Evolutionary conservation across 2,797 vertebrate species (phyloP), one percentile per base, ranked within the genome.

Genomic region (Melanotaenia parkinsoni): DNA sequence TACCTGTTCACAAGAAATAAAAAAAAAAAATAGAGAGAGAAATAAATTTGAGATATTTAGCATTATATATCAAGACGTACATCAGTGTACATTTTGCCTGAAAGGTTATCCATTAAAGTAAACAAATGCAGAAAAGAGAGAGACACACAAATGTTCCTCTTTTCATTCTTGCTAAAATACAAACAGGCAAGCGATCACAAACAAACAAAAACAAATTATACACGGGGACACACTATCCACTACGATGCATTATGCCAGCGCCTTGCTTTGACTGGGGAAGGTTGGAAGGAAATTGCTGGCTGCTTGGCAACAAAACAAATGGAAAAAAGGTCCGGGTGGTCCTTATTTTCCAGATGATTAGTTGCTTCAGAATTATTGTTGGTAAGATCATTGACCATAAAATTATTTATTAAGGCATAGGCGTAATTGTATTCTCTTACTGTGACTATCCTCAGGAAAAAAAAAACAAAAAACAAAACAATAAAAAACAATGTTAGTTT

Each of bases 291-390:
- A 90, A 91, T 84, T 88, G 72, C 80, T 67, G 86, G 86, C 86
- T 91, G 86, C 91, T 91, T 91, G 88, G 91, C 88, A 94, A 93
- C 87, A 83, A 90, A 91, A 91, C 81, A 89, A 90, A 92, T 83
- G 74, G 81, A 28, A 81, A 91, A 86, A 86, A 60, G 77, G 83
- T 88, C 82, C 54, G 81, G 76, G 75, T 87, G 86, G 87, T 91
- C 92, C 85, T 91, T 92, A 91, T 91, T 92, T 92, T 92, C 86
- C 91, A 92, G 82, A 91, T 91, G 91, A 94, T 94, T 93, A 92
- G 83, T 79, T 88, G 74, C 82, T 86, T 90, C 90, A 89, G 80
- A 90, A 90, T 91, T 91, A 86, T 88, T 92, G 85, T 80, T 86
- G 81, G 78, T 82, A 88, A 86, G 82, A 91, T 93, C 89, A 91